Conservation (phyloP, 2,113 vertebrate species). For the Toxotes jaculatrix region DNA sequence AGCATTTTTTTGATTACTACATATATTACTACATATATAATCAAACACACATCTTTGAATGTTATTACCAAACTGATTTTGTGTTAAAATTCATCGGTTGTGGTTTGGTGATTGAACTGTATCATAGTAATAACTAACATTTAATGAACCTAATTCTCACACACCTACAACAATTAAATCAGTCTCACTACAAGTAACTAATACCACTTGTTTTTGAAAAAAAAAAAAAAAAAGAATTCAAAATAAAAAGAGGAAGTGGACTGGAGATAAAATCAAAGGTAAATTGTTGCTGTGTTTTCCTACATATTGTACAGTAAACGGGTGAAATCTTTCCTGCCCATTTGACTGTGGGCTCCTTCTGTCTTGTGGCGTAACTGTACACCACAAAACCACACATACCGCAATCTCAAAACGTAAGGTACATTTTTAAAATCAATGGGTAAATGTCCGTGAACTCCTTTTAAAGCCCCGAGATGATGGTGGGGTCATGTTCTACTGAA, state of each 20-base stretch:
- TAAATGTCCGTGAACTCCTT: conserved; percentile 63
- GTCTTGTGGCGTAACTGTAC: conserved; percentile 46
- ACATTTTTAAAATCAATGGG: conserved; percentile 75
- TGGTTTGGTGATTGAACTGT: background rate
- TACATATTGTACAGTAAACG: background rate
- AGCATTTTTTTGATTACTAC: background rate
- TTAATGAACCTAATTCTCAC: background rate
- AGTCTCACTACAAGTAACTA: background rate
- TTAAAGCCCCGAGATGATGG: conserved; percentile 41
- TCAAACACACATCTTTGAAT: background rate
- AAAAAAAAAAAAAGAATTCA: conserved; percentile 2
- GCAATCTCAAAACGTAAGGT: conserved; percentile 67
- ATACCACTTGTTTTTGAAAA: background rate
- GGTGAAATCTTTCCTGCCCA: conserved; percentile 5
- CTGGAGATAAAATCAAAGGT: background rate
- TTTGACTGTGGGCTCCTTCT: conserved; percentile 9
- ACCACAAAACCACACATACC: conserved; percentile 67
- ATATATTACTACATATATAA: background rate
- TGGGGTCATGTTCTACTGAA: conserved; percentile 74
- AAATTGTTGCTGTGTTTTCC: conserved; percentile 7
- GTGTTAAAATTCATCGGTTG: background rate
- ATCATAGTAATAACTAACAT: background rate
- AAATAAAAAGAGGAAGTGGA: background rate
- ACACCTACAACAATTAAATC: background rate
- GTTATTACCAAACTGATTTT: background rate